Percentiles rank a stretch among this genome's conserved stretches.
Conservation (phyloP, 2,888 invertebrate species). For the Morpho achilles region DNA sequence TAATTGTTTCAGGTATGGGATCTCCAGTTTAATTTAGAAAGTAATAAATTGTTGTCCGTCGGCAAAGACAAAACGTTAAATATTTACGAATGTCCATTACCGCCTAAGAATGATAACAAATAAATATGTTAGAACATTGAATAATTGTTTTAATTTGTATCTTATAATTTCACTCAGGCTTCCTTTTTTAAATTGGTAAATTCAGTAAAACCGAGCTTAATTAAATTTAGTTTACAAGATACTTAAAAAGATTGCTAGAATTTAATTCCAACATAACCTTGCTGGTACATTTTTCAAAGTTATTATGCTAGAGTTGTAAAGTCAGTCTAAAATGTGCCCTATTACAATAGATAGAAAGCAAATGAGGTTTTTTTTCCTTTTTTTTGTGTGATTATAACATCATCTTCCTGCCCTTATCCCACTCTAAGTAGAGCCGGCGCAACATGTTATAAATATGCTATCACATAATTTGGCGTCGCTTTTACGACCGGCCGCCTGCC, state of each 20-base stretch:
- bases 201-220: not conserved
- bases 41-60: constrained; percentile 91
- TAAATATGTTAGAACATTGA: constrained; percentile 2
- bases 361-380: too few species aligned
- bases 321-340: too few species aligned
- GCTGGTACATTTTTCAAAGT: too few species aligned
- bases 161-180: too few species aligned
- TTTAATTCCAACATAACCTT: not conserved
- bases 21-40: constrained; percentile 88
- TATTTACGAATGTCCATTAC: constrained; percentile 88
- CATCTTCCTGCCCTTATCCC: too few species aligned
- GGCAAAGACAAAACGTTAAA: constrained; percentile 93
- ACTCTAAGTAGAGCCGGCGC: too few species aligned
- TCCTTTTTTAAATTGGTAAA: not conserved
- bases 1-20: constrained; percentile 88
- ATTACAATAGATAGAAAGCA: too few species aligned
- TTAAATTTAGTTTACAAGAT: not conserved
- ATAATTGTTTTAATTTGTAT: not conserved
- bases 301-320: too few species aligned
- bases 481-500: too few species aligned
- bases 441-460: too few species aligned
- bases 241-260: not conserved
- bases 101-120: constrained; percentile 17
- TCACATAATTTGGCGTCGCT: too few species aligned
- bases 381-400: too few species aligned